Conservation (phyloP, 2,888 invertebrate species). For the Apamea epomidion region DNA sequence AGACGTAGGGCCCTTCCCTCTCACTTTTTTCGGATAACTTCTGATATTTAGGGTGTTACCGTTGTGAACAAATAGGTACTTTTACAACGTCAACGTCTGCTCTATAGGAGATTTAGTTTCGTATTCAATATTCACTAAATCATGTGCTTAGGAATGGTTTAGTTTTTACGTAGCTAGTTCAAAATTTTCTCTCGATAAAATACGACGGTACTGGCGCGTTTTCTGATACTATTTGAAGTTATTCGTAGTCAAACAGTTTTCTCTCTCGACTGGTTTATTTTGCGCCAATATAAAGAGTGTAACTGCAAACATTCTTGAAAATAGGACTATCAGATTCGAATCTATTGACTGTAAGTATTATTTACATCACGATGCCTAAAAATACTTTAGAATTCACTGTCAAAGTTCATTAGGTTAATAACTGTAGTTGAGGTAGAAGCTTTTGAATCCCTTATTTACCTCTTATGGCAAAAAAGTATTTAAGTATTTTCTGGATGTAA, state of each 20-base stretch:
- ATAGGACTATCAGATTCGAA: not conserved
- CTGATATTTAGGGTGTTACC: slow-evolving; percentile 80
- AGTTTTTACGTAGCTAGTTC: slow-evolving; percentile 56
- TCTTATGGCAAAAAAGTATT: slow-evolving; percentile 6
- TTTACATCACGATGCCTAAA: not conserved
- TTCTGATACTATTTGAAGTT: slow-evolving; percentile 28
- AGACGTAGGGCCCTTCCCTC: slow-evolving; percentile 81
- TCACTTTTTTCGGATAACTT: slow-evolving; percentile 79
- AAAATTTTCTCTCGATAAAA: slow-evolving; percentile 49
- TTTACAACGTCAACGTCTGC: slow-evolving; percentile 76
- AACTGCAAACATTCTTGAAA: slow-evolving; percentile 1
- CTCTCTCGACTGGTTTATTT: slow-evolving; percentile 24
- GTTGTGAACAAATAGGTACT: slow-evolving; percentile 81
- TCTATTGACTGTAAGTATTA: not conserved
- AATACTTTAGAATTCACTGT: not conserved
- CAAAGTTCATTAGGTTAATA: slow-evolving; percentile 7
- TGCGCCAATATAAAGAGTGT: slow-evolving; percentile 5
- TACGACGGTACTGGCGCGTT: slow-evolving; percentile 17
- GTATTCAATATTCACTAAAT: slow-evolving; percentile 77
- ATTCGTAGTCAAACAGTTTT: slow-evolving; percentile 37
- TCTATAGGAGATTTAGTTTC: slow-evolving; percentile 73
- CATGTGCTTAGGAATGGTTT: slow-evolving; percentile 68
- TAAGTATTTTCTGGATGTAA: slow-evolving; percentile 21
- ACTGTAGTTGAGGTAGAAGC: not conserved
- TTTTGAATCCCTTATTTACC: slow-evolving; percentile 6